A percentile compares a stretch with the other conserved stretches of the same genome.
phyloP scores from a whole-genome alignment of 2,113 vertebrate species.

The Melozone crissalis region DNA sequence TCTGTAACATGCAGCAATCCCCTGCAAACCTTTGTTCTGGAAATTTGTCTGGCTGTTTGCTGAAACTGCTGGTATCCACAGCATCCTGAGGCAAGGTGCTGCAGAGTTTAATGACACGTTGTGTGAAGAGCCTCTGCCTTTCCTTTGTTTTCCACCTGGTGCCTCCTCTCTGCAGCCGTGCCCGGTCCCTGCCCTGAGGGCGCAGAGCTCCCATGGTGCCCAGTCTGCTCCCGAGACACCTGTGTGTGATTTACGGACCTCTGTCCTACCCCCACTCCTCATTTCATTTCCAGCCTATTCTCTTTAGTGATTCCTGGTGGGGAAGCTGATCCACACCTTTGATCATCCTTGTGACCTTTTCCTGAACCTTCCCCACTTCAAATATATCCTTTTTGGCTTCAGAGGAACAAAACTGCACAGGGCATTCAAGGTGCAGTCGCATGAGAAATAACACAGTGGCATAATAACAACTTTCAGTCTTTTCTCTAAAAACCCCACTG shows the following conservation, averaged over 20 bases:
- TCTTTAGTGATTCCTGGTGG: background rate
- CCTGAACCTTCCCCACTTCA: conserved; percentile 16
- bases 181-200: background rate
- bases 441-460: background rate
- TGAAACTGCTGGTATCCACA: background rate
- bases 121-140: background rate
- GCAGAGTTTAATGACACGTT: background rate
- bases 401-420: background rate
- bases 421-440: background rate
- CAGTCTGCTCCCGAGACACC: background rate
- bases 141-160: background rate
- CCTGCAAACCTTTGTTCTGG: background rate
- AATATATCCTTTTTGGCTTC: background rate
- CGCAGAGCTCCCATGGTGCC: conserved; percentile 16
- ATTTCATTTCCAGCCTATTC: conserved; percentile 1
- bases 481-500: background rate
- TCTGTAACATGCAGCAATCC: background rate
- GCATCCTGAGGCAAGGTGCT: background rate
- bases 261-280: background rate
- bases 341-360: conserved; percentile 51
- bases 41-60: background rate
- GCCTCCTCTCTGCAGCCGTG: background rate
- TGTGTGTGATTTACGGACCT: conserved; percentile 8
- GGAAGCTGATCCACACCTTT: conserved; percentile 50
- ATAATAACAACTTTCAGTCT: background rate